These are phyloP conservation scores for Tetramorium alpestre DNA, from an alignment of 1,140 invertebrate genomes.

Conservation along the genomic window DNA sequence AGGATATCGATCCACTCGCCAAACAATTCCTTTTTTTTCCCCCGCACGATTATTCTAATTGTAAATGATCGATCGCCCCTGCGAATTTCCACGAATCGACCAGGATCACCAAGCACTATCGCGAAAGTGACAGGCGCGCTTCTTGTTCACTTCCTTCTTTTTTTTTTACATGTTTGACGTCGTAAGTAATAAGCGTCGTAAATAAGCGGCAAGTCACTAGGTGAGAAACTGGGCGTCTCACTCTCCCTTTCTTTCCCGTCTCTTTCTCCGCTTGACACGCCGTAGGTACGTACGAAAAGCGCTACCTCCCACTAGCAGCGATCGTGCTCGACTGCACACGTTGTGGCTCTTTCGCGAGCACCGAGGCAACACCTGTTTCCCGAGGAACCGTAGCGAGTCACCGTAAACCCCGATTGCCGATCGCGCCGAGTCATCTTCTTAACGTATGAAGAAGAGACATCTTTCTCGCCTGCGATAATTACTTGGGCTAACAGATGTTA, in stretches of 20 bases:
- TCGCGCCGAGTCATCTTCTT: background rate
- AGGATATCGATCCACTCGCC: background rate
- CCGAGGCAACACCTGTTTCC: conserved; percentile 19
- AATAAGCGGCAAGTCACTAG: conserved; percentile 66
- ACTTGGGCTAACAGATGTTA: background rate
- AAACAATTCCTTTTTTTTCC: background rate
- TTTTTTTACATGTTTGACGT: conserved; percentile 34
- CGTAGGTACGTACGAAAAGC: background rate
- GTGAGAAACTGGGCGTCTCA: conserved; percentile 62
- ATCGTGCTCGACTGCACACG: conserved; percentile 1
- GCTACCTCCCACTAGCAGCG: conserved; percentile 23
- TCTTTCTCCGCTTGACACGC: conserved; percentile 16
- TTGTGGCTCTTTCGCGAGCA: conserved; percentile 9
- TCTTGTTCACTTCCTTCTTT: background rate
- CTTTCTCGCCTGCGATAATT: background rate
- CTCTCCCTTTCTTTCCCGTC: conserved; percentile 54
- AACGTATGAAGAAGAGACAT: background rate
- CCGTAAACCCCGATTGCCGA: background rate
- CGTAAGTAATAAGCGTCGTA: conserved; percentile 8
- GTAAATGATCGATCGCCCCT: background rate
- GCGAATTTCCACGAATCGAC: background rate
- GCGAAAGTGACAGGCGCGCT: background rate
- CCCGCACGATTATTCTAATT: background rate
- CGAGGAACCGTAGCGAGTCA: background rate
- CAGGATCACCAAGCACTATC: background rate